phyloP scores from a whole-genome alignment of 2,888 invertebrate species.

The Dendrolimus pini region DNA sequence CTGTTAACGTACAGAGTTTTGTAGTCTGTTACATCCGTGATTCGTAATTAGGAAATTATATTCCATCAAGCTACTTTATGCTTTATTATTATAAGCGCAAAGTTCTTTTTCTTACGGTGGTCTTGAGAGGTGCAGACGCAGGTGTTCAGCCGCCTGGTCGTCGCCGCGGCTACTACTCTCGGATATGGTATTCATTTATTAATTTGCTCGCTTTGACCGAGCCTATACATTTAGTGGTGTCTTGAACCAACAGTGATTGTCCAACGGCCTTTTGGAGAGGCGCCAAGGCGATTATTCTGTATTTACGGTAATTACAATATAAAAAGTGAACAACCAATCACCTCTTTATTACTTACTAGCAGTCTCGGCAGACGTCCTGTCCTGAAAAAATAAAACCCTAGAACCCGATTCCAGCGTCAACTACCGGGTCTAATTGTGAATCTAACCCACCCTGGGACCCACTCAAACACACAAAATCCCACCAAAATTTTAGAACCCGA shows the following conservation, averaged over 20 bases:
- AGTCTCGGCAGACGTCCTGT: too few species aligned
- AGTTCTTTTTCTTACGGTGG: slow-evolving; percentile 21
- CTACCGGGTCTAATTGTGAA: too few species aligned
- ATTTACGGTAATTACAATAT: too few species aligned
- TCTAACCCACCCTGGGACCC: too few species aligned
- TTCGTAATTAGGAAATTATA: slow-evolving; percentile 61
- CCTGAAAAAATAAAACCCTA: too few species aligned
- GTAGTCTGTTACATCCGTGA: slow-evolving; percentile 72
- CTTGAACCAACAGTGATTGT: slow-evolving; percentile 11
- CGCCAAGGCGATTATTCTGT: not conserved
- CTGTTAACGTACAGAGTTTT: slow-evolving; percentile 67
- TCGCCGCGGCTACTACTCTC: slow-evolving; percentile 69
- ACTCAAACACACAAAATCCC: too few species aligned
- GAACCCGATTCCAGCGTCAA: too few species aligned
- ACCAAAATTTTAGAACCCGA: too few species aligned
- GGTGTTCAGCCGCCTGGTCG: slow-evolving; percentile 71
- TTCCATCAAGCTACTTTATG: slow-evolving; percentile 10
- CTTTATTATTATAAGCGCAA: slow-evolving; percentile 11
- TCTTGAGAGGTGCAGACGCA: slow-evolving; percentile 60
- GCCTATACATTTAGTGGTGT: slow-evolving; percentile 35
- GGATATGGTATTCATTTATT: slow-evolving; percentile 72
- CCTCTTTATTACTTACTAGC: too few species aligned
- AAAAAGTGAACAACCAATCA: too few species aligned
- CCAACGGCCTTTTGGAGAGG: too few species aligned
- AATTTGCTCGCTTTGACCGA: slow-evolving; percentile 67